phyloP scores from a whole-genome alignment of 2,113 vertebrate species.

The Cisticola juncidis region DNA sequence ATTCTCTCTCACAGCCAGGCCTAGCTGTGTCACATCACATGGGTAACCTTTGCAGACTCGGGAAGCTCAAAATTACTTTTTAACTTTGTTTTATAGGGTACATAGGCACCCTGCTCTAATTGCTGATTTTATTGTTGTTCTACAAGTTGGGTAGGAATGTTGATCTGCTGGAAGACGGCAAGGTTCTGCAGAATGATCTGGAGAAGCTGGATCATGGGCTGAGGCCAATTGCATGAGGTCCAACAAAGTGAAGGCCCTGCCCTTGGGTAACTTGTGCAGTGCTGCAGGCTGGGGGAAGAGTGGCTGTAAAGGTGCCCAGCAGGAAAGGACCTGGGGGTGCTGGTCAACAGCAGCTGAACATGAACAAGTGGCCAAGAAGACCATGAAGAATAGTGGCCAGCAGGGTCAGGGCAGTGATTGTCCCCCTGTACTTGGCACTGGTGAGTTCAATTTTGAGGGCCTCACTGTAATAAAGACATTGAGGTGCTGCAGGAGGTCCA shows the following conservation, averaged over 20 bases:
- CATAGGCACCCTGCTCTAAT: neutral
- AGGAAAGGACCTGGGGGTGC: neutral
- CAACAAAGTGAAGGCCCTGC: neutral
- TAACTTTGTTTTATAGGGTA: neutral
- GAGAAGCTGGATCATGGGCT: neutral
- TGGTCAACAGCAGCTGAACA: too few relatives aligned
- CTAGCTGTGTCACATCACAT: neutral
- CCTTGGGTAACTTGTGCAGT: neutral
- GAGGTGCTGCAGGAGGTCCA: accelerated
- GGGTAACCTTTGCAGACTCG: neutral
- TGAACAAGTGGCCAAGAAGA: neutral
- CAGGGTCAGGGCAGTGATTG: neutral
- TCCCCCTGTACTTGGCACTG: neutral
- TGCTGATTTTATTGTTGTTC: neutral
- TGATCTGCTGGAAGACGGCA: neutral
- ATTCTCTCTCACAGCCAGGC: neutral
- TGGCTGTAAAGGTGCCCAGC: neutral
- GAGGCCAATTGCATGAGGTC: neutral
- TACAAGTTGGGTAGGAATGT: neutral
- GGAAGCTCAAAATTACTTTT: neutral
- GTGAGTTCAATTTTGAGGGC: neutral
- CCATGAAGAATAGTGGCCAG: neutral
- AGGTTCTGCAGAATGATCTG: neutral
- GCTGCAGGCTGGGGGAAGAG: neutral
- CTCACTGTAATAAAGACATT: neutral